Conservation (phyloP, 2,888 invertebrate genomes). For the Gymnosoma rotundatum region DNA sequence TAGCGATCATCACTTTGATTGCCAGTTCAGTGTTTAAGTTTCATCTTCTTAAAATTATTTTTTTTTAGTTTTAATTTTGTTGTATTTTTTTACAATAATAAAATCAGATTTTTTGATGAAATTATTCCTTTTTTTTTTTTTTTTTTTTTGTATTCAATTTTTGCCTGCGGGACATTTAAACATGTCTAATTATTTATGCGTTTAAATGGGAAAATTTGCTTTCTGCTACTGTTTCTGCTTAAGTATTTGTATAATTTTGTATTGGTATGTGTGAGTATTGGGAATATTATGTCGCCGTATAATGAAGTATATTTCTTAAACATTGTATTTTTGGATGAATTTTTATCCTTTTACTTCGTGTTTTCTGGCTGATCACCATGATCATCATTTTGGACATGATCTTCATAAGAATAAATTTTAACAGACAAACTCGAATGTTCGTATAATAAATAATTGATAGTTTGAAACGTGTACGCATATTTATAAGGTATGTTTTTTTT, state of each 20-base stretch:
- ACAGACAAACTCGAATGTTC: slow-evolving; percentile 41
- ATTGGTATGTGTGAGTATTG: slow-evolving; percentile 31
- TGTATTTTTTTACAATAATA: slow-evolving; percentile 40
- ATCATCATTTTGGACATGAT: slow-evolving; percentile 68
- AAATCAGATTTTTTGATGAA: slow-evolving; percentile 69
- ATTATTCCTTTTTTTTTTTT: slow-evolving; percentile 47
- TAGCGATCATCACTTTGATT: slow-evolving; percentile 72
- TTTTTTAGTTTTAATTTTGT: slow-evolving; percentile 6
- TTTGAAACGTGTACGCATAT: slow-evolving; percentile 67
- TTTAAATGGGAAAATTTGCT: slow-evolving; percentile 71
- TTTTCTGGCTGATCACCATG: slow-evolving; percentile 70
- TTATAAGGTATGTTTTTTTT: slow-evolving; percentile 47
- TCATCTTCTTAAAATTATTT: slow-evolving; percentile 18
- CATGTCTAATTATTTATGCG: slow-evolving; percentile 73
- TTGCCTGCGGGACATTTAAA: slow-evolving; percentile 71
- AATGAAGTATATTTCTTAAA: slow-evolving; percentile 64
- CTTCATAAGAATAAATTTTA: slow-evolving; percentile 44
- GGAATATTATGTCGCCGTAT: slow-evolving; percentile 69
- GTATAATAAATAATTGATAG: slow-evolving; percentile 67
- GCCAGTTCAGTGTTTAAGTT: slow-evolving; percentile 57
- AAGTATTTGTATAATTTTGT: slow-evolving; percentile 42
- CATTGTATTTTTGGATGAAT: slow-evolving; percentile 66
- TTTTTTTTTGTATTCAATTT: slow-evolving; percentile 34
- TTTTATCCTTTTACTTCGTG: slow-evolving; percentile 69
- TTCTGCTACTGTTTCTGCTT: slow-evolving; percentile 62